Base-by-base conservation (phyloP, 1,140 invertebrate genomes). In the Drosophila santomea region DNA sequence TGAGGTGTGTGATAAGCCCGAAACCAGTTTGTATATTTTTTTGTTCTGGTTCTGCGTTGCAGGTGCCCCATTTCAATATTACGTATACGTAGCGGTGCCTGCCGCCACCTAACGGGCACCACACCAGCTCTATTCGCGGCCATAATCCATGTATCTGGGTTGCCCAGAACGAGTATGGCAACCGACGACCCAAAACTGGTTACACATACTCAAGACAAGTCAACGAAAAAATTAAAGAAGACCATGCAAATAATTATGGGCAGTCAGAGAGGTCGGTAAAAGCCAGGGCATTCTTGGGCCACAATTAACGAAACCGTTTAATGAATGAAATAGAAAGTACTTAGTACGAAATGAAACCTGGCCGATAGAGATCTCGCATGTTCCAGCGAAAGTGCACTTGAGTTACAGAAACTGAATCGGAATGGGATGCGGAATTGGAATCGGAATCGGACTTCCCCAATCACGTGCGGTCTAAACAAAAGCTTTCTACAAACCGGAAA, bases 321-420 rank as follows among this genome's bases (percentile, higher is more conserved):
- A 61, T 88, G 83, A 86, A 86, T 86, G 82, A 86, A 86, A 86
- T 86, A 86, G 82, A 86, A 86, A 86, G 82, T 83, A 88, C 63
- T 56, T 68, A 64, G 66, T 67, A 66, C 55, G 55, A 82, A 81
- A 74, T 73, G 73, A 82, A 77, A 82, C 73, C 60, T 45, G 43
- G n/a, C 36, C 43, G 62, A 76, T 59, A 59, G 50, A 81, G 74
- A 88, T 86, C 81, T 76, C 67, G 10, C 28, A 51, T 51, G 28
- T 15, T 76, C 61, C 55, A 88, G 83, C 83, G 82, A 86, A 86
- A 86, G 82, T 85, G 74, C 82, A 57, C 39, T 47, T 14, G 35
- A 36, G 32, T 52, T 52, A 41, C 39, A 39, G 28, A 25, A 44
- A 50, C 35, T 20, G 39, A 23, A 12, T 35, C 20, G 28, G 44